Base-by-base conservation (phyloP, 2,113 vertebrate genomes). In the Muscicapa adusta region DNA sequence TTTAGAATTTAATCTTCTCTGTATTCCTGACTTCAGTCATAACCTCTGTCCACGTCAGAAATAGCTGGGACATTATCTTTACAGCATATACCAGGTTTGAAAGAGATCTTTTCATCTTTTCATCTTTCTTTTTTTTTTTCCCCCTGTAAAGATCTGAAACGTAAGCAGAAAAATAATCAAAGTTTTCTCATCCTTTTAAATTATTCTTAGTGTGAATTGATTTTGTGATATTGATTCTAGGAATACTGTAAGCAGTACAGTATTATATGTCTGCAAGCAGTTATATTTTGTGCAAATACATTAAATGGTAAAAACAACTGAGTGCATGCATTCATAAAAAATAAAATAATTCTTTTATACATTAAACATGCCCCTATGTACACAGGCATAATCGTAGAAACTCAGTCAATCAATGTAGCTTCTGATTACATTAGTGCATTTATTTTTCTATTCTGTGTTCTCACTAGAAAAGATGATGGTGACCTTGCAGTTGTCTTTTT, bases 1-100 rank as follows among this genome's bases (percentile, higher is more conserved):
- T 91, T 95, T 83, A 95, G 89, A 77, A 95, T 88, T 94, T 93
- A 95, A 93, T 93, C 74, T 88, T 93, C 62, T 82, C 8, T 73
- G 40, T 87, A 40, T 89, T 96, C 74, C 78, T 91, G 77, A 93
- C 62, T 89, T 95, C 89, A 89, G 43, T 89, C 47, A 92, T 91
- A 85, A 92, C 95, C 84, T 94, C 84, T 89, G 54, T 73, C 85
- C 62, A 51, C 8, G 2, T 66, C 58, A 91, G 61, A 93, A 78
- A 90, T 80, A 97, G 50, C 67, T 92, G 54, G 63, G 79, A 79
- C 63, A 72, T 89, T 54, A 57, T 68, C 72, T 93, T 94, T 92
- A 77, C 36, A 53, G 58, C 2, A 6, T 19, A 72, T 31, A 73
- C 12, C 29, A 88, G 50, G 75, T 88, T 83, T 90, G 71, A 94